A percentile compares a stretch with the other conserved stretches of the same genome.
These are phyloP conservation scores for Malacosoma neustria DNA, from an alignment of 2,888 invertebrate genomes.

Conservation along the genomic window DNA sequence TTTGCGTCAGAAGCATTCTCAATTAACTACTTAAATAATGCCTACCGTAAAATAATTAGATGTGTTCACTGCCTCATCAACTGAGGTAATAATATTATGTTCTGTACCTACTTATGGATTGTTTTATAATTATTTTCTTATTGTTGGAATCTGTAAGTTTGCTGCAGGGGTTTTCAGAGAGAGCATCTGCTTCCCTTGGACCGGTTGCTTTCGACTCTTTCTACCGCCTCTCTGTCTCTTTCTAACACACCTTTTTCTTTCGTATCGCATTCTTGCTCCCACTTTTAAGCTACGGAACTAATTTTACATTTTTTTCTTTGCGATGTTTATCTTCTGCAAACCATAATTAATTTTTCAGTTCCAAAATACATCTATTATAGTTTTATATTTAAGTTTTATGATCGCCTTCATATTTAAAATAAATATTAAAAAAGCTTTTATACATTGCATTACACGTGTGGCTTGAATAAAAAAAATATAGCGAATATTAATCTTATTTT, in stretches of 20 bases:
- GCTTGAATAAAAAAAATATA: too few species aligned
- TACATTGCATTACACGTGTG: too few species aligned
- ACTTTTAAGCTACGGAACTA: conserved; percentile 50
- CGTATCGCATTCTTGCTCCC: conserved; percentile 33
- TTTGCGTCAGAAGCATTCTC: neutral
- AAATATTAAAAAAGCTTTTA: too few species aligned
- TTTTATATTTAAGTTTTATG: too few species aligned
- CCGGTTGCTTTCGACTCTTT: conserved; percentile 61
- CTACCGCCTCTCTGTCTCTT: conserved; percentile 31
- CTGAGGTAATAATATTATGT: too few species aligned
- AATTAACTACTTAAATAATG: neutral
- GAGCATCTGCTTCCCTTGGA: conserved; percentile 67
- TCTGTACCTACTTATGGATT: too few species aligned
- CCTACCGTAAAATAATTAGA: neutral
- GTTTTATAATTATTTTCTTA: conserved; percentile 49
- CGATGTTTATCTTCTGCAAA: conserved; percentile 50
- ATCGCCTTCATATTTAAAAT: too few species aligned
- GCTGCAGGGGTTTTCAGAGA: conserved; percentile 56
- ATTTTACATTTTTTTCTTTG: conserved; percentile 63
- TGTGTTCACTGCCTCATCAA: neutral
- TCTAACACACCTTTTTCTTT: conserved; percentile 22
- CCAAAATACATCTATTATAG: too few species aligned
- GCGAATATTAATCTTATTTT: too few species aligned
- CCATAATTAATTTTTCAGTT: too few species aligned
- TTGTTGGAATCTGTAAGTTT: conserved; percentile 54